Evolutionary conservation across 2,888 invertebrate genomes (phyloP).

Genomic region (Linnaemya tessellans): DNA sequence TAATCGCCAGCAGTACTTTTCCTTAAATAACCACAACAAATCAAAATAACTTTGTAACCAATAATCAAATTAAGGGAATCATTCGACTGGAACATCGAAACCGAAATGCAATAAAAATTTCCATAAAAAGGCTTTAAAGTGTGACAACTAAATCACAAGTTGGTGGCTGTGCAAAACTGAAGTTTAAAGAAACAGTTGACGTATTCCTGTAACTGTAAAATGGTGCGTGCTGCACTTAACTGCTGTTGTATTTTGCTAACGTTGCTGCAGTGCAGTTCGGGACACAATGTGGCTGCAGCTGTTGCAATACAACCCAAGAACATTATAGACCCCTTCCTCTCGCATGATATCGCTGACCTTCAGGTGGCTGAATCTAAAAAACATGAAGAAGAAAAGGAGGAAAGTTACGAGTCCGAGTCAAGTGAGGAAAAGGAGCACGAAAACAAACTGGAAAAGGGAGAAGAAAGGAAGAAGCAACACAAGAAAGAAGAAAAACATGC

Average conservation of each 20-base stretch:
- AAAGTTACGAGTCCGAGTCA: conserved; percentile 85
- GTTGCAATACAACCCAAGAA: conserved; percentile 61
- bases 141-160: conserved; percentile 35
- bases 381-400: conserved; percentile 77
- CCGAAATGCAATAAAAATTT: conserved; percentile 14
- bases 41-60: conserved; percentile 25
- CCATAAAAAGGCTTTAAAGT: conserved; percentile 63
- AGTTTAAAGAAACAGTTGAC: not conserved
- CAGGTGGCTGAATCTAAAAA: conserved; percentile 81
- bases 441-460: conserved; percentile 87
- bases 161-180: not conserved
- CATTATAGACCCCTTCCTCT: not conserved
- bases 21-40: conserved; percentile 39
- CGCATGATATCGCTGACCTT: conserved; percentile 75
- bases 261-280: conserved; percentile 17
- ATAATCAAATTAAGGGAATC: conserved; percentile 30
- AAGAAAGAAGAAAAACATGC: conserved; percentile 88
- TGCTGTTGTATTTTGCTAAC: conserved; percentile 26
- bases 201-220: conserved; percentile 22
- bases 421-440: conserved; percentile 88
- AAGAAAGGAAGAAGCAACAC: conserved; percentile 89
- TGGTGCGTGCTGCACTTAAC: conserved; percentile 61
- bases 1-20: conserved; percentile 28
- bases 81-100: conserved; percentile 47
- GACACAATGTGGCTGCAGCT: conserved; percentile 57